Evolutionary conservation across 2,797 vertebrate species (phyloP), one percentile per base, ranked within the genome.

Genomic region (Malacoraja senta): DNA sequence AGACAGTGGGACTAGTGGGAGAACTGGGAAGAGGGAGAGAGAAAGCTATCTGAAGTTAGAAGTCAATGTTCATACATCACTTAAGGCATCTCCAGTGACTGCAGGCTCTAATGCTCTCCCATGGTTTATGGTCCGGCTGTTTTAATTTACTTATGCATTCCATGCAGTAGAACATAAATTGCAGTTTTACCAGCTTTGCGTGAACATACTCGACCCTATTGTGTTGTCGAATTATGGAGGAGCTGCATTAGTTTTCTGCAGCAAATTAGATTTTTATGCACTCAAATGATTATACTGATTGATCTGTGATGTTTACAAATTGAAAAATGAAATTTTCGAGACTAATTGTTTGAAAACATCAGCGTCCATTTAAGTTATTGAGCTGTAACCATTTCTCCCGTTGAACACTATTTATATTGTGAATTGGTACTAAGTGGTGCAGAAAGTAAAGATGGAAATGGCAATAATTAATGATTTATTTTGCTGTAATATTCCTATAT

Each of bases 221-320:
- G 35, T 29, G 38, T 21, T 15, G 90, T 76, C 38, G 44, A 71
- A 76, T 74, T 7, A 92, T 92, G 35, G 71, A 29, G 1, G 26
- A 76, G 90, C 72, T 92, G 26, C 90, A 76, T 76, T 38, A 91
- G 38, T 71, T 92, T 76, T 53, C 29, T 44, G 74, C 44, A n/a
- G 38, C 29, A 92, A 92, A 92, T 92, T 92, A 58, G 90, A 92
- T 76, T 92, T 91, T 76, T 92, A 92, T 12, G 21, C 44, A 92
- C 90, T 92, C 76, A 74, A 92, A 92, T 92, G 90, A 92, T 92
- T 88, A n/a, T 76, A n/a, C 72, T 76, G 71, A 72, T 92, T 92
- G 84, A 88, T 88, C 61, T 88, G 17, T 68, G 17, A 86, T 32
- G 9, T 86, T 88, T 88, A 21, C n/a, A 65, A 68, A 88, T 88